These are phyloP conservation scores for Drosophila simulans DNA, from an alignment of 1,140 invertebrate species.

Conservation along the genomic window DNA sequence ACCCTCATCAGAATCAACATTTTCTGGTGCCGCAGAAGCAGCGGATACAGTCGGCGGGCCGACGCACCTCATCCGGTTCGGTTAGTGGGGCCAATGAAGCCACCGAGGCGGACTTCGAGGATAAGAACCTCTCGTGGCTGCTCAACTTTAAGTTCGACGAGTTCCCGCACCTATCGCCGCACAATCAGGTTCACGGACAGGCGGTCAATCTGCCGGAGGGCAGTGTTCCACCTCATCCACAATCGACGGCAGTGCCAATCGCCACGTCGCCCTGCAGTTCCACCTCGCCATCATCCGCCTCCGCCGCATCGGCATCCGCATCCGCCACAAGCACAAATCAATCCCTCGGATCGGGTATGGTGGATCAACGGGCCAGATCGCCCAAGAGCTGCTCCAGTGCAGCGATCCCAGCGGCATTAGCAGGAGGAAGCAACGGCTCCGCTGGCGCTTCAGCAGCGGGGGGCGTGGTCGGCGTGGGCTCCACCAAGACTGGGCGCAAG, in stretches of 20 bases:
- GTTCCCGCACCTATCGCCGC: slow-evolving; percentile 85
- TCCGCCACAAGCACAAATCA: slow-evolving; percentile 49
- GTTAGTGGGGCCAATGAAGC: slow-evolving; percentile 28
- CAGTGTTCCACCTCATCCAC: slow-evolving; percentile 10
- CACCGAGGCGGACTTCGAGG: slow-evolving; percentile 85
- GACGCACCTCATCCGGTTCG: slow-evolving; percentile 47
- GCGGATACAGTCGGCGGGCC: slow-evolving; percentile 16
- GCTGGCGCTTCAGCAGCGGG: neutral
- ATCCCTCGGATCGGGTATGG: slow-evolving; percentile 26
- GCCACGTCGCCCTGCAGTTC: slow-evolving; percentile 60
- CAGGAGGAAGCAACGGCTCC: neutral
- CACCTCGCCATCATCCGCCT: slow-evolving; percentile 51
- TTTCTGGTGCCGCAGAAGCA: slow-evolving; percentile 57
- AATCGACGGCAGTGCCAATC: slow-evolving; percentile 9
- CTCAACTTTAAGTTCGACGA: slow-evolving; percentile 90
- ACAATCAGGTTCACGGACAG: slow-evolving; percentile 42
- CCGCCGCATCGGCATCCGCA: slow-evolving; percentile 24
- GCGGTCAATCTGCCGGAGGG: slow-evolving; percentile 25
- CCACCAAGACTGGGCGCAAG: slow-evolving; percentile 73
- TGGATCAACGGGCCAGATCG: slow-evolving; percentile 53
- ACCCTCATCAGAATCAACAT: slow-evolving; percentile 24
- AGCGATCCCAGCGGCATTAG: neutral
- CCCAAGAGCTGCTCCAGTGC: slow-evolving; percentile 51
- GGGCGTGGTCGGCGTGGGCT: slow-evolving; percentile 8
- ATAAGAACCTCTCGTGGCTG: slow-evolving; percentile 91